A percentile compares a stretch with the other conserved stretches of the same genome.
phyloP scores from a whole-genome alignment of 2,113 vertebrate species.

The Danio rerio region DNA sequence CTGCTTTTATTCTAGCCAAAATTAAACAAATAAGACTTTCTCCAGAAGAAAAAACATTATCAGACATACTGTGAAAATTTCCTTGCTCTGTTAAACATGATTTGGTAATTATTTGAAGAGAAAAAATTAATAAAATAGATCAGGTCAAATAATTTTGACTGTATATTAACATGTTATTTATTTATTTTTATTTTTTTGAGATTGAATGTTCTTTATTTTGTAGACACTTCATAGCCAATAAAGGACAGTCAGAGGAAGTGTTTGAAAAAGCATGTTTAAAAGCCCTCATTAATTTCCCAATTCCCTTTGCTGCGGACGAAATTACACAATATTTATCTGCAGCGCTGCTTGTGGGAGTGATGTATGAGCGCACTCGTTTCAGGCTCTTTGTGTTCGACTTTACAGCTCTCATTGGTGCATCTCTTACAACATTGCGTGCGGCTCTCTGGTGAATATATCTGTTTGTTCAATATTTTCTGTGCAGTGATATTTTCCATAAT shows the following conservation, averaged over 20 bases:
- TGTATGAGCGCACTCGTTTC: not conserved
- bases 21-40: too few relatives aligned
- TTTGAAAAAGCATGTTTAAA: conserved; percentile 1
- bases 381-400: not conserved
- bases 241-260: not conserved
- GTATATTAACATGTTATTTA: too few relatives aligned
- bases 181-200: too few relatives aligned
- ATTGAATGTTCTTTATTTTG: not conserved
- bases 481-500: conserved; percentile 12
- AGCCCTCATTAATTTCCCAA: not conserved
- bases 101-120: too few relatives aligned
- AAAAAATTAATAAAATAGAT: too few relatives aligned
- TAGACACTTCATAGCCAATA: not conserved
- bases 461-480: not conserved
- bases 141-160: too few relatives aligned
- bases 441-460: not conserved
- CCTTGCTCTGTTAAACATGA: too few relatives aligned
- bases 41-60: too few relatives aligned
- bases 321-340: conserved; percentile 4
- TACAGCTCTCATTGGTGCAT: not conserved
- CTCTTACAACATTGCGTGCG: not conserved
- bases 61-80: too few relatives aligned
- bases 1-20: too few relatives aligned
- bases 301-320: not conserved
- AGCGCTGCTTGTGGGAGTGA: not conserved